Evolutionary conservation across 2,888 invertebrate species (phyloP), one percentile per base, ranked within the genome.

Genomic region (Siphlonurus alternatus): DNA sequence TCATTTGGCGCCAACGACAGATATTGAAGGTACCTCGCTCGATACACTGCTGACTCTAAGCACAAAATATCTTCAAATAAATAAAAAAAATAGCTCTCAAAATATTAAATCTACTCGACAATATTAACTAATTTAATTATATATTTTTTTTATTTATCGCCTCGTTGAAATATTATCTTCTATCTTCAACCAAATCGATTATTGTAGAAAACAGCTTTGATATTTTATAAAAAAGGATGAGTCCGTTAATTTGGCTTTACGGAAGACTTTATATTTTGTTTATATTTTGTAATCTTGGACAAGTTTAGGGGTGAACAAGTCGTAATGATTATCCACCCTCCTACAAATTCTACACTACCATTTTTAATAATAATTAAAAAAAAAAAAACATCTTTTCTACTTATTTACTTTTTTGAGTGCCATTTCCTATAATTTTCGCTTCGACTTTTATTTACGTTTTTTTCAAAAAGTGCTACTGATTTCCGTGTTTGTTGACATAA

Each of bases 1-100:
- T 56, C 59, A 63, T 63, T 63, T 63, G 63, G 56, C 59, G 51
- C 63, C 51, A 59, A 59, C 63, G 63, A 59, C 19, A 59, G 63
- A 63, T 63, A 63, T 59, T 63, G 51, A 63, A 38, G 38, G 38
- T 38, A 38, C 38, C 38, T 10, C 38, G 38, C 15, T 10, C 38
- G 38, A 38, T 38, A 38, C 15, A 5, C 5, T 15, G 38, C 5
- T 38, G 38, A 10, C 5, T 38, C 38, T 10, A 5, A 10, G 5
- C 38, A n/a, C n/a, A n/a, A n/a, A n/a, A n/a, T n/a, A n/a, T n/a
- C n/a, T n/a, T n/a, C n/a, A n/a, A n/a, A n/a, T n/a, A n/a, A n/a
- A n/a, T n/a, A n/a, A n/a, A n/a, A n/a, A n/a, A n/a, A n/a, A n/a
- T n/a, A n/a, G n/a, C n/a, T n/a, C n/a, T n/a, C n/a, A n/a, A n/a